Percentiles rank a stretch among this genome's conserved stretches.
Conservation (phyloP, 1,140 invertebrate species). For the Eubasilissa regina region DNA sequence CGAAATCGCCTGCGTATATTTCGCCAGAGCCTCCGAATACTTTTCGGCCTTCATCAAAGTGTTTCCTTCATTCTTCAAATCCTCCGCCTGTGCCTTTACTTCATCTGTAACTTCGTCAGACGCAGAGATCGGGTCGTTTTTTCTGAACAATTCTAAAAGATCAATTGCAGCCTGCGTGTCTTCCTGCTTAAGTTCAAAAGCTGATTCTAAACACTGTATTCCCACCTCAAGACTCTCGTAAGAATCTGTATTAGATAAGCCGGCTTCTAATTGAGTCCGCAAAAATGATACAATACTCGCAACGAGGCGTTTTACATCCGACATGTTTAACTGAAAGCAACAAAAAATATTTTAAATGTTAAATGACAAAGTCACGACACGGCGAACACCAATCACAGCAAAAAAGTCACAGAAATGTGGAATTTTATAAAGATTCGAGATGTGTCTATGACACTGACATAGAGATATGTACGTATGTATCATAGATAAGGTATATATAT, state of each 20-base stretch:
- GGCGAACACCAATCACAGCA: background rate
- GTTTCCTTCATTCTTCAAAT: conserved; percentile 89
- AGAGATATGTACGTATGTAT: no score
- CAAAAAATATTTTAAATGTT: background rate
- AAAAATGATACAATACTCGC: conserved; percentile 69
- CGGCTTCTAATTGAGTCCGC: conserved; percentile 66
- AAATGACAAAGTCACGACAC: conserved; percentile 2
- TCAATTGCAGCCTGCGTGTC: conserved; percentile 68
- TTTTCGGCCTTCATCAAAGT: conserved; percentile 86
- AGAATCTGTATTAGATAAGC: conserved; percentile 74
- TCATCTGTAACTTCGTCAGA: conserved; percentile 68
- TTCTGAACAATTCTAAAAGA: conserved; percentile 70
- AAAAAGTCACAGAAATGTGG: background rate
- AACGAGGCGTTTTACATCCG: conserved; percentile 68
- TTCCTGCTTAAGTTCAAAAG: conserved; percentile 78
- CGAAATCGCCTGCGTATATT: conserved; percentile 89
- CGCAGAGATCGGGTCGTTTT: conserved; percentile 47
- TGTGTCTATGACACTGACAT: no score
- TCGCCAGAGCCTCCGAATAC: conserved; percentile 84
- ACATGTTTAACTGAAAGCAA: conserved; percentile 61
- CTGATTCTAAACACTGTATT: conserved; percentile 88
- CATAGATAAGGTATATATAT: no score
- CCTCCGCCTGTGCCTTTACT: conserved; percentile 79
- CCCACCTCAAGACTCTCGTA: conserved; percentile 86
- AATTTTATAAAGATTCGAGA: no score